Evolutionary conservation across 2,797 vertebrate species (phyloP), one percentile per base, ranked within the genome.

Genomic region (Sebastes hubbsi): DNA sequence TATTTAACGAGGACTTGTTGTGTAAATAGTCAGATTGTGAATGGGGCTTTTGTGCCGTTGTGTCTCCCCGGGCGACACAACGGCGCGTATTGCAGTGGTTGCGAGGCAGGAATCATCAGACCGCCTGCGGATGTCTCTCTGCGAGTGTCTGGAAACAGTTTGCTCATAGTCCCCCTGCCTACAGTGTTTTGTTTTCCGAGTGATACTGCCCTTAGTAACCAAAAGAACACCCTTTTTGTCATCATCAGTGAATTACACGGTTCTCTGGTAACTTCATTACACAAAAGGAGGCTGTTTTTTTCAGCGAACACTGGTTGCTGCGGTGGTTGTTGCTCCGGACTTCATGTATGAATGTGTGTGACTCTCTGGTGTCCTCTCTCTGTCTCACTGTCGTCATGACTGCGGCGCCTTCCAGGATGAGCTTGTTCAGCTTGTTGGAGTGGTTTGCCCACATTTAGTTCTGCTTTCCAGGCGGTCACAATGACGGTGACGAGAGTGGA

Each of bases 71-170:
- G 62, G 83, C 58, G 61, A 61, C 82, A 10, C 42, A 24, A 2
- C 69, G 55, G 67, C 85, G 65, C 54, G 56, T 64, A 72, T 66
- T 87, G 89, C 84, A 22, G 75, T 1, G 80, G 77, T 74, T 68
- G 75, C 52, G n/a, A 70, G 78, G 81, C 75, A 70, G 63, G 64
- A 64, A 2, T 71, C 66, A 2, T 68, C 72, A 5, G 66, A 65
- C 75, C 81, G 83, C 77, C 75, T 68, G 81, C 66, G 65, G 85
- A 79, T 69, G 82, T 82, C 75, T 75, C 62, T 12, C 77, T 75
- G 59, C 7, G 30, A 11, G 49, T 56, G 81, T 85, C 80, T 91
- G 90, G 90, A 85, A 87, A 81, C 90, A 72, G 65, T 90, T 91
- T 79, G 75, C 76, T 78, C 69, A 83, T 24, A 38, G 70, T 67